Evolutionary conservation across 2,797 vertebrate species (phyloP).

Genomic region (Hemibagrus guttatus): DNA sequence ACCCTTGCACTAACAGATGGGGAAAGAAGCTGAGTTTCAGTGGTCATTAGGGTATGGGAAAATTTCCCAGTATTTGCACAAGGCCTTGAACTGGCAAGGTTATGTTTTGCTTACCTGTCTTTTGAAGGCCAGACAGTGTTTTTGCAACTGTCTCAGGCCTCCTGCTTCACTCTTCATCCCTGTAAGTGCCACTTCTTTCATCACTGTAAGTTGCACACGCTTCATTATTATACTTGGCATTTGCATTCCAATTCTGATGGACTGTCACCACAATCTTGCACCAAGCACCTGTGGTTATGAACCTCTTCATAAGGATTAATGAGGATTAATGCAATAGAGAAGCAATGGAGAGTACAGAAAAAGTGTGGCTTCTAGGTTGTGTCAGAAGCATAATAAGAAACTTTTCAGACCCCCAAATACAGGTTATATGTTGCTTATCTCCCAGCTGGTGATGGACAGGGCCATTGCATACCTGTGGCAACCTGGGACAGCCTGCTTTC

Average conservation of each 20-base stretch:
- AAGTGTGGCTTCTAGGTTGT: background rate
- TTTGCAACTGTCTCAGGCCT: background rate
- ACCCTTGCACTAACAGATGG: no score
- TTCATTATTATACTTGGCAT: background rate
- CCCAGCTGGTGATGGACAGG: background rate
- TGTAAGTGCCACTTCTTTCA: background rate
- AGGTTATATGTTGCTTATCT: background rate
- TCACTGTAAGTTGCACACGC: background rate
- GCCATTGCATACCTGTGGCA: background rate
- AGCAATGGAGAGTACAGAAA: background rate
- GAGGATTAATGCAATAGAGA: background rate
- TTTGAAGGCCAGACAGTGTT: background rate
- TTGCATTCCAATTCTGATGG: background rate
- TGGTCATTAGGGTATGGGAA: background rate
- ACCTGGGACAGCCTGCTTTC: background rate
- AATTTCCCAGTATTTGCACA: background rate
- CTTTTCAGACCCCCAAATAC: background rate
- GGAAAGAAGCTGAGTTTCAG: background rate
- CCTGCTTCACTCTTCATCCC: background rate
- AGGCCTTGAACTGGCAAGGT: background rate
- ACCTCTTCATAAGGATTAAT: no score
- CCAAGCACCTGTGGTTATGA: background rate
- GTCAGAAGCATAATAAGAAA: background rate
- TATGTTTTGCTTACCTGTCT: background rate
- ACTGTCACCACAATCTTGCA: background rate